Base-by-base conservation (phyloP, 2,888 invertebrate species). In the Drosophila mayaguana region DNA sequence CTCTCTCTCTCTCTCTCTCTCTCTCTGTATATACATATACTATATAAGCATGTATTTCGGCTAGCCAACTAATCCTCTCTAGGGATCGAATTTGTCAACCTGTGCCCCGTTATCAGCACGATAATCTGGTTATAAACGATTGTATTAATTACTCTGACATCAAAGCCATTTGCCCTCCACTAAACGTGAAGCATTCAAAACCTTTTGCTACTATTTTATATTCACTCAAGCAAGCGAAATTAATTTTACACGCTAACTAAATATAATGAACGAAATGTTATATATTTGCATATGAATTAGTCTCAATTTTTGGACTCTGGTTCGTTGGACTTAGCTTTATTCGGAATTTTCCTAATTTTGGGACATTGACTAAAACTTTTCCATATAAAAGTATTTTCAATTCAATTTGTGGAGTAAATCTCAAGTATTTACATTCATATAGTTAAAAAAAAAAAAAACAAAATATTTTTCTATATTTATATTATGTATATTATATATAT, bases 71-170 rank as follows among this genome's bases (percentile, higher is more conserved):
- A 18, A 18, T n/a, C 14, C 36, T 18, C n/a, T 34, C 50, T n/a
- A 12, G 50, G 50, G 32, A 32, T 50, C 18, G 32, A 50, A 50
- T 50, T 50, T 32, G 50, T 50, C 32, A 36, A 16, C 32, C 36
- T 16, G 40, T n/a, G 16, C 34, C 51, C 56, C 48, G 67, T 70
- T 72, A 80, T 81, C 78, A 18, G 54, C 25, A 14, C 53, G 38
- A 40, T 57, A 64, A 74, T 80, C 71, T 80, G 28, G 62, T 68
- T 71, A 84, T 72, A 80, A 84, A 82, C 80, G 80, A 82, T 82
- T 64, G 65, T 72, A 81, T 68, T 73, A 73, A 85, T 83, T 72
- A 67, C 50, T 50, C 65, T 72, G 72, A 67, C 82, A 70, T 71
- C 70, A 80, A 73, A 78, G 28, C 54, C 67, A 84, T 75, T 81